These are phyloP conservation scores for Sapayoa aenigma DNA, from an alignment of 2,113 vertebrate genomes.

Conservation along the genomic window DNA sequence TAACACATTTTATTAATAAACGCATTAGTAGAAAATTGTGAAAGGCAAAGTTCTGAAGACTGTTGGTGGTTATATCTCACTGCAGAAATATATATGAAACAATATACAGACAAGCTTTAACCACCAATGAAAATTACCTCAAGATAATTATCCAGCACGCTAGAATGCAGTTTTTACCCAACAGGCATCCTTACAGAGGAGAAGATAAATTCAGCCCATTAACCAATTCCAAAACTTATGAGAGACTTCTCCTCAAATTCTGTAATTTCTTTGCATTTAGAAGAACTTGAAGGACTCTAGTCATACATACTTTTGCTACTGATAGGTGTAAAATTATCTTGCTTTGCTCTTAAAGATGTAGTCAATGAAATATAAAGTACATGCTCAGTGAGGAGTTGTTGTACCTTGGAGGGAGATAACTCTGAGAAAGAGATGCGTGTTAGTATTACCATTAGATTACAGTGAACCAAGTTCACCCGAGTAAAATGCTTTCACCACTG, in stretches of 20 bases:
- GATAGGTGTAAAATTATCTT: neutral
- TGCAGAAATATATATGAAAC: neutral
- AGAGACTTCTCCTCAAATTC: neutral
- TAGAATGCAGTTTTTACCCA: neutral
- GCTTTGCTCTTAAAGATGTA: neutral
- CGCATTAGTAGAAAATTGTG: neutral
- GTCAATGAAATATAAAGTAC: neutral
- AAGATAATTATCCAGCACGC: neutral
- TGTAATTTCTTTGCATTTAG: neutral
- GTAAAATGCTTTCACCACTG: neutral
- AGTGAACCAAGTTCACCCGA: neutral
- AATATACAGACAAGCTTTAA: neutral
- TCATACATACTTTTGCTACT: neutral
- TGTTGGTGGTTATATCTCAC: neutral
- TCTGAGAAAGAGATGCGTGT: neutral
- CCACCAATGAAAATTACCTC: neutral
- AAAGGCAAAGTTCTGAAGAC: neutral
- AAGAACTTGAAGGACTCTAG: neutral
- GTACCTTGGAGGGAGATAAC: neutral
- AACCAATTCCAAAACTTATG: neutral
- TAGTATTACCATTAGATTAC: neutral
- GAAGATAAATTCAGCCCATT: neutral
- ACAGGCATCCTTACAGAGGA: neutral
- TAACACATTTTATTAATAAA: neutral
- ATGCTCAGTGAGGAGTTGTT: accelerated